Conservation (phyloP, 2,113 vertebrate genomes). For the Podiceps cristatus region DNA sequence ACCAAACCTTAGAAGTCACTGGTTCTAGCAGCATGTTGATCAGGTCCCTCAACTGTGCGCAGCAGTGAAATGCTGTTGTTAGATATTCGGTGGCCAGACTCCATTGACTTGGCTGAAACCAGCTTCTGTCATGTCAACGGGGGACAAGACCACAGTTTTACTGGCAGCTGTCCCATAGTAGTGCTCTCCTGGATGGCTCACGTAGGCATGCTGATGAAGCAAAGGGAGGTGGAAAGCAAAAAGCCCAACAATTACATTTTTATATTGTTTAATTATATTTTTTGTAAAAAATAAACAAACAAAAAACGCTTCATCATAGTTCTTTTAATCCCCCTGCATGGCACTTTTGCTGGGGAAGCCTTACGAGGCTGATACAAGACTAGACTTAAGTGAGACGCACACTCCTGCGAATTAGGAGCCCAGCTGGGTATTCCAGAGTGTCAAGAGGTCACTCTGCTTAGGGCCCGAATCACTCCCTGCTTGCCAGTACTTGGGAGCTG, state of each 20-base stretch:
- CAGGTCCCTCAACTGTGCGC: neutral
- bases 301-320: neutral
- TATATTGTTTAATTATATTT: neutral
- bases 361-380: neutral
- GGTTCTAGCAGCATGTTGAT: neutral
- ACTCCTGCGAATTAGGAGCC: neutral
- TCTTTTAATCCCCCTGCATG: neutral
- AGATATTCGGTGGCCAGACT: neutral
- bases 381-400: neutral
- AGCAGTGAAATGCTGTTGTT: neutral
- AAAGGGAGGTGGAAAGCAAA: neutral
- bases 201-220: neutral
- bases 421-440: neutral
- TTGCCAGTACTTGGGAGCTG: neutral
- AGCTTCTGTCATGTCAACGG: neutral
- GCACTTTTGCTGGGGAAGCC: neutral
- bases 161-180: neutral
- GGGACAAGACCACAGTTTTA: neutral
- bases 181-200: neutral
- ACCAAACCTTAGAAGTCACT: neutral
- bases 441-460: neutral
- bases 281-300: neutral
- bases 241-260: neutral
- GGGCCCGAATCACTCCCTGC: rapidly evolving
- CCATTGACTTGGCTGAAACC: neutral